phyloP scores from a whole-genome alignment of 2,888 invertebrate genomes.

The Trichacis sp. region DNA sequence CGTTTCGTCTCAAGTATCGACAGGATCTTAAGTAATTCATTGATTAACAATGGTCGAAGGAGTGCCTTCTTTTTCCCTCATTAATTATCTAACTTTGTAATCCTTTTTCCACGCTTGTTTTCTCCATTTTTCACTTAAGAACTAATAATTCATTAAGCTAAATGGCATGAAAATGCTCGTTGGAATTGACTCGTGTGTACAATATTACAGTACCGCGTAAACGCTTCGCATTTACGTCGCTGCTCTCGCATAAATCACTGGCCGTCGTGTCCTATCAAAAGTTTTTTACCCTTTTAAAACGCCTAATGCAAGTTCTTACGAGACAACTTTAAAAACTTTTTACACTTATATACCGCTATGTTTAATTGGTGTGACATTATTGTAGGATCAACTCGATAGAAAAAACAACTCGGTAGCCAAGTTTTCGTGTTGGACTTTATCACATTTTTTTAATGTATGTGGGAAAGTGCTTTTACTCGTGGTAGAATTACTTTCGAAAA shows the following conservation, averaged over 20 bases:
- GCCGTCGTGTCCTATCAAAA: background rate
- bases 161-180: conserved; percentile 68
- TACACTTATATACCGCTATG: background rate
- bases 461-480: background rate
- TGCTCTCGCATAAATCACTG: conserved; percentile 1
- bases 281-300: background rate
- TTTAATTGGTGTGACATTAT: background rate
- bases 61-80: conserved; percentile 47
- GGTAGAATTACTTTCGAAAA: background rate
- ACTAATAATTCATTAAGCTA: conserved; percentile 66
- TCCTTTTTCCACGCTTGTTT: conserved; percentile 13
- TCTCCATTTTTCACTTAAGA: conserved; percentile 41
- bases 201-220: conserved; percentile 51
- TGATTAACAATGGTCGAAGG: conserved; percentile 67
- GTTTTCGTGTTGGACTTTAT: background rate
- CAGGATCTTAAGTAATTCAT: conserved; percentile 62
- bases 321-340: background rate
- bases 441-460: background rate
- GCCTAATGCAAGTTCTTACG: background rate
- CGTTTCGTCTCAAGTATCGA: too few species aligned
- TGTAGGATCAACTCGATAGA: background rate
- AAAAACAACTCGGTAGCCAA: background rate
- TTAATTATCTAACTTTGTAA: too few species aligned
- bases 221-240: conserved; percentile 41
- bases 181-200: conserved; percentile 69